Evolutionary conservation across 1,140 invertebrate genomes (phyloP).

Genomic region (Hylaeus volcanicus): DNA sequence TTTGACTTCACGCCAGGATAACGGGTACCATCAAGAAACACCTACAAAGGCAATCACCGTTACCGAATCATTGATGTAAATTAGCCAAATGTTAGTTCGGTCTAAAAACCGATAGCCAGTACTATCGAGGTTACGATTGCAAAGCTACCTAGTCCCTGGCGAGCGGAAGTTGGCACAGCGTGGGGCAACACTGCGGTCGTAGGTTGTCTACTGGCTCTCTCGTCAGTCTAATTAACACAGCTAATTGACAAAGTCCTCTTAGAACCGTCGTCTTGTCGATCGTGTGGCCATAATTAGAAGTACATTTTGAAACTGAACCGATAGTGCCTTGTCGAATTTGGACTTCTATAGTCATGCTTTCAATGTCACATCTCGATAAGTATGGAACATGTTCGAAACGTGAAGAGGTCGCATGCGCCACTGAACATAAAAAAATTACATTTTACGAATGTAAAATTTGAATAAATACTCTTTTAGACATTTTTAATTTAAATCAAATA

Average conservation of each 20-base stretch:
- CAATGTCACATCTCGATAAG: neutral
- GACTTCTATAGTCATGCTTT: neutral
- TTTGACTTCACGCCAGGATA: neutral
- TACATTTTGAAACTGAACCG: slow-evolving; percentile 32
- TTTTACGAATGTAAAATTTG: no score
- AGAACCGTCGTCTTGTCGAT: slow-evolving; percentile 48
- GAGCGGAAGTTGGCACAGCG: slow-evolving; percentile 55
- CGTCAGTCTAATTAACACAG: slow-evolving; percentile 61
- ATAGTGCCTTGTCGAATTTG: slow-evolving; percentile 2
- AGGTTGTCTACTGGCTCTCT: slow-evolving; percentile 50
- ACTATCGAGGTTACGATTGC: slow-evolving; percentile 48
- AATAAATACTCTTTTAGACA: no score
- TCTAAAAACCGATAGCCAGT: slow-evolving; percentile 46
- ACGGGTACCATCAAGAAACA: neutral
- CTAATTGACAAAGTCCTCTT: slow-evolving; percentile 64
- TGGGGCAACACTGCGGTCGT: slow-evolving; percentile 49
- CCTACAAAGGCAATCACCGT: neutral
- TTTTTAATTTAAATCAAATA: no score
- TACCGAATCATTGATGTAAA: slow-evolving; percentile 31
- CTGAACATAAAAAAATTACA: no score
- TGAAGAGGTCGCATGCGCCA: no score
- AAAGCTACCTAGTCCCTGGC: slow-evolving; percentile 49
- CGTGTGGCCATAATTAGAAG: slow-evolving; percentile 47
- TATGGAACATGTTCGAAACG: neutral
- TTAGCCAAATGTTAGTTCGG: slow-evolving; percentile 44